Conservation (phyloP, 2,888 invertebrate species). For the Tenthredo notha region DNA sequence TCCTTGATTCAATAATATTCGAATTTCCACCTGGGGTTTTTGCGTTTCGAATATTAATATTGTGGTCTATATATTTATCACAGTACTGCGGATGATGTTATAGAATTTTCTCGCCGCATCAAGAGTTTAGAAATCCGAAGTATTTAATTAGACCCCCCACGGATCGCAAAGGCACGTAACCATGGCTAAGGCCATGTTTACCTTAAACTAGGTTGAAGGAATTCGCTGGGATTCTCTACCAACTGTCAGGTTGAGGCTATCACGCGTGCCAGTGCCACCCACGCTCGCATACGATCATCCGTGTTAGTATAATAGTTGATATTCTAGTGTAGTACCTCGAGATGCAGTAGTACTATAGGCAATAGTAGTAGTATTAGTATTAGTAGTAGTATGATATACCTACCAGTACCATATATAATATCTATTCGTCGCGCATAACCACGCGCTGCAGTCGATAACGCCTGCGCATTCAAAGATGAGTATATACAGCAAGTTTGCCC, state of each 20-base stretch:
- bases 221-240: constrained; percentile 41
- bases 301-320: constrained; percentile 32
- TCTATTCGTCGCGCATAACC: constrained; percentile 42
- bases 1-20: too few species aligned
- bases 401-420: not conserved
- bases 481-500: constrained; percentile 29
- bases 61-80: too few species aligned
- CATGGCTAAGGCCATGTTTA: constrained; percentile 45
- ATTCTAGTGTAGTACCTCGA: not conserved
- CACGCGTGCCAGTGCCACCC: constrained; percentile 30
- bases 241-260: constrained; percentile 48
- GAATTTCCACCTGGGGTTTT: too few species aligned
- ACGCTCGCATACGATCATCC: constrained; percentile 29
- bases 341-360: not conserved
- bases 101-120: constrained; percentile 2
- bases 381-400: not conserved
- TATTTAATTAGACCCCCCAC: constrained; percentile 33
- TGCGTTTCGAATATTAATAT: too few species aligned
- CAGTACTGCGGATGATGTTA: too few species aligned
- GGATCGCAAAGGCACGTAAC: constrained; percentile 20
- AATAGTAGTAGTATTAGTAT: not conserved
- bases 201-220: constrained; percentile 50
- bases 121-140: constrained; percentile 24
- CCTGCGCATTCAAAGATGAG: constrained; percentile 70
- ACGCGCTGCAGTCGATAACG: constrained; percentile 62